Base-by-base conservation (phyloP, 2,113 vertebrate genomes). In the Oncorhynchus mykiss region DNA sequence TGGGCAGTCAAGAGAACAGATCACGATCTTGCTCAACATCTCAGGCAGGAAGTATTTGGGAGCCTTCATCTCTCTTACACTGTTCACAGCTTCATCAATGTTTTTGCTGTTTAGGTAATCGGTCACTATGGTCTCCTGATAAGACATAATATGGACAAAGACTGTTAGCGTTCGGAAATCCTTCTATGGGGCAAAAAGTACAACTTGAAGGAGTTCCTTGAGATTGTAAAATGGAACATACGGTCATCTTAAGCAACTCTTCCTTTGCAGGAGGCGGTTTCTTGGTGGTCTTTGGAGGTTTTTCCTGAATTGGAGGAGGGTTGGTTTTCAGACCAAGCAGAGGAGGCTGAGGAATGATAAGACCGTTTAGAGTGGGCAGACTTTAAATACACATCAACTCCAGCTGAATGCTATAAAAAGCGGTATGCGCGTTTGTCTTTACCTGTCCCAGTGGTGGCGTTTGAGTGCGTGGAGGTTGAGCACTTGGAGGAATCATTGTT, bases 381-480 rank as follows among this genome's bases (percentile, higher is more conserved):
- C 13, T 27, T 6, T 67, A 11, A 3, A 25, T 66, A 27, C 12
- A 2, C 4, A 67, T 14, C 5, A 16, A 18, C 25, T 66, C 5
- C 31, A 66, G 16, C 18, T 65, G 18, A 25, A 7, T 64, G 62
- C n/a, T 9, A 12, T 64, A 24, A 67, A 67, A 67, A 67, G 14
- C 16, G 1, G 51, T 22, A 12, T 45, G 16, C 62, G 27, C 6
- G 1, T 2, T 60, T 39, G 2, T 34, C n/a, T 11, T 25, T 89
- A 99, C 97, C 95, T 99, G 97, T 94, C 97, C 97, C 91, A 99
- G 94, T 71, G 98, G 98, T n/a, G 98, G 98, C n/a, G 97, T 98
- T 60, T 97, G 96, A 82, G 97, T 98, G 87, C 97, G 96, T 54
- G 97, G 98, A 85, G 97, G 97, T 82, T 99, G 97, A 87, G 96